Evolutionary conservation across 2,797 vertebrate species (phyloP), one percentile per base, ranked within the genome.

Genomic region (Acipenser transmontanus): DNA sequence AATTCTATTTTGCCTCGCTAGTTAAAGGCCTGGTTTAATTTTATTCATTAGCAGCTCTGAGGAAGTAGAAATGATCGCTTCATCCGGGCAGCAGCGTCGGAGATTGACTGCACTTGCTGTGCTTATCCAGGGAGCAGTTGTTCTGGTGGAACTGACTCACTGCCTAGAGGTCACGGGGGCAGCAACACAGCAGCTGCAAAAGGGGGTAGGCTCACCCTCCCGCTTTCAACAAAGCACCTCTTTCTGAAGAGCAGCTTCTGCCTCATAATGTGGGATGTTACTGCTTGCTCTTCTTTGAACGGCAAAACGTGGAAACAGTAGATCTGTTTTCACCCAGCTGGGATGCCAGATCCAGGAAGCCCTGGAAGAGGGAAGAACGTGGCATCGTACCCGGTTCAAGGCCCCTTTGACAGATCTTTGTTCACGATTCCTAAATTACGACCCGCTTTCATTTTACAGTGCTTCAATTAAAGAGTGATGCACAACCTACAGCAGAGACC

Each of bases 131-230:
- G 69, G 69, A 72, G 71, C 62, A 76, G 71, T 69, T 66, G 64
- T 73, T 78, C 69, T 67, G 75, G 66, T 71, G 62, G 75, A 68
- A 68, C 70, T 77, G 82, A 69, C 74, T 7, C 4, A 11, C 13
- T 57, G 75, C 76, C 11, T 1, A 13, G 63, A 76, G 78, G 78
- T 79, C 77, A 73, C 57, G 7, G 76, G 64, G 78, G 84, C 81
- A 82, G 75, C 82, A 84, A 81, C 77, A 71, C 70, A 76, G 76
- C 62, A 70, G 68, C 68, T 76, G 75, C 80, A 73, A 76, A 71
- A 70, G 1, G 13, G 75, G 54, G 64, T 11, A 78, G 73, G 75
- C 52, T 75, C 69, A 63, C 61, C 65, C 66, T 73, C 68, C 59
- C 59, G 64, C 68, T 69, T 34, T 20, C 59, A 74, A 74, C 66